phyloP scores from a whole-genome alignment of 2,888 invertebrate species.

The Frankliniella fusca region DNA sequence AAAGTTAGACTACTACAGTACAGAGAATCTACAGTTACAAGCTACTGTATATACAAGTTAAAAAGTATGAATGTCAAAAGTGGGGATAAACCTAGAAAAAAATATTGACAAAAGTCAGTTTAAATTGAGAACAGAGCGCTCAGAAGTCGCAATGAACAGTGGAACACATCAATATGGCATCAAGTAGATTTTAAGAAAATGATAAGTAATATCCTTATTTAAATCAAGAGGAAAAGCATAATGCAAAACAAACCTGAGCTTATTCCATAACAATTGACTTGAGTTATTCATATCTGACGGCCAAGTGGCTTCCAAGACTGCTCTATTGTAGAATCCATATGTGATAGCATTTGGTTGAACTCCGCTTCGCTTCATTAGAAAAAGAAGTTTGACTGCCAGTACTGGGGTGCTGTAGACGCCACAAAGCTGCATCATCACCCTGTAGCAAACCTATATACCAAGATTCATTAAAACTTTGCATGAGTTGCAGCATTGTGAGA shows the following conservation, averaged over 20 bases:
- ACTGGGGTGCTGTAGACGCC: conserved; percentile 91
- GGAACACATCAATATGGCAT: no score
- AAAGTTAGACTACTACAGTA: neutral
- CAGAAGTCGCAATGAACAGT: no score
- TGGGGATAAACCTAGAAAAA: neutral
- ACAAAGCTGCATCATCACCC: conserved; percentile 97
- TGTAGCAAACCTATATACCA: conserved; percentile 77
- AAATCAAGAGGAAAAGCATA: no score
- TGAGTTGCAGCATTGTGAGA: neutral
- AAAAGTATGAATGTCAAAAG: neutral
- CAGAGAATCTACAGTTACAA: neutral
- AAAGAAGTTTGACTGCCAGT: conserved; percentile 84
- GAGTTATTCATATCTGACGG: conserved; percentile 75
- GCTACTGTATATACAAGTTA: neutral
- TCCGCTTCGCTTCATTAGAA: conserved; percentile 88
- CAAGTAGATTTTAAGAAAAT: no score
- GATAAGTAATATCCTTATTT: no score
- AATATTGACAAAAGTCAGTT: no score
- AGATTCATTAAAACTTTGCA: neutral
- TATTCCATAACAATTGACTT: conserved; percentile 87
- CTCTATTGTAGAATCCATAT: conserved; percentile 81
- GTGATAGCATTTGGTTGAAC: conserved; percentile 97
- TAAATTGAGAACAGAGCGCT: no score
- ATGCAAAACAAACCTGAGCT: conserved; percentile 58
- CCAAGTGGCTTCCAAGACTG: conserved; percentile 93